Base-by-base conservation (phyloP, 2,113 vertebrate genomes). In the Pseudorasbora parva region DNA sequence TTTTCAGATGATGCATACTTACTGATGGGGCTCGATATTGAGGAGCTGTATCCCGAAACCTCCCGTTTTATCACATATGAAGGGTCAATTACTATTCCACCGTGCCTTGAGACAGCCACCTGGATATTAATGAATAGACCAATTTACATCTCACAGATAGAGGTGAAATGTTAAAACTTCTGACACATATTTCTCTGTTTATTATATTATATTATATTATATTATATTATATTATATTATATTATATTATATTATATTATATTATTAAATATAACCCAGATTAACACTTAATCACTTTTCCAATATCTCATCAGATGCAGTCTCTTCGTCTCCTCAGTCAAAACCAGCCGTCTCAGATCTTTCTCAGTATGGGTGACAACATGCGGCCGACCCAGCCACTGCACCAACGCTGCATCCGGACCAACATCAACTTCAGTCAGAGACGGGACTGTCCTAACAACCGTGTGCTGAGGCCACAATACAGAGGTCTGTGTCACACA, bases 111-210 rank as follows among this genome's bases (percentile, higher is more conserved):
- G 93, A 98, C 97, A 6, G 95, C 95, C 86, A 97, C 95, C 64
- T 98, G 97, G 97, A 97, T 98, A 86, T 95, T 98, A 92, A 97
- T 98, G 96, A 98, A 98, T 92, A 98, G 98, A 87, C 97, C 97
- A 17, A 93, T 98, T 89, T 98, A 98, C 80, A 96, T 98, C 91
- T 97, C 97, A 41, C 95, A 96, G 91, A 97, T 98, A 96, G 97
- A 98, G 96, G 97, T 98, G 92, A 90, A 69, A 54, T 51, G 43
- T 17, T 78, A 3, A 4, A 6, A 60, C 19, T 3, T 4, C 57
- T 45, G 37, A 2, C 7, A 57, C 37, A 37, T 8, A 37, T 12
- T 49, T 12, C 37, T 37, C 37, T 37, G 37, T 6, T 37, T 37
- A 37, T 66, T 30, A 78, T 30, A 30, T 30, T 81, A 25, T 77